phyloP scores from a whole-genome alignment of 1,140 invertebrate species.

The Drosophila micromelanica region DNA sequence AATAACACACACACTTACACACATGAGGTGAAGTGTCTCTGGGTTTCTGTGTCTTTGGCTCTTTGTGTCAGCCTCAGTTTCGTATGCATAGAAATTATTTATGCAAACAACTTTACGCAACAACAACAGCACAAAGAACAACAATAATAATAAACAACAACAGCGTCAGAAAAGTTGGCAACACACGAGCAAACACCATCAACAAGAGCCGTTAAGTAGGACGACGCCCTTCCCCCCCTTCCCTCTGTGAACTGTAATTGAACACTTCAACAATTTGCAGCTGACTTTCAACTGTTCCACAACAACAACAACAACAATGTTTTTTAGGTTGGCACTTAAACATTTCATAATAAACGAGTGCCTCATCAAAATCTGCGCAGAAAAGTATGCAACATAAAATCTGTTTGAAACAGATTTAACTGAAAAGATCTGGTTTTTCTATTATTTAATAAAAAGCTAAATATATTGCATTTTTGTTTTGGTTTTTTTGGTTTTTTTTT shows the following conservation, averaged over 20 bases:
- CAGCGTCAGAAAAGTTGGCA: conserved; percentile 16
- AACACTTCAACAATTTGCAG: conserved; percentile 9
- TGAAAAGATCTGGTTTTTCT: not conserved
- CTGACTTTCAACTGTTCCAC: conserved; percentile 5
- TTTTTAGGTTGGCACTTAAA: not conserved
- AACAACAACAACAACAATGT: not conserved
- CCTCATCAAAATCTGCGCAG: not conserved
- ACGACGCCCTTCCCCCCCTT: too few relatives aligned
- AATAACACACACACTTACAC: not conserved
- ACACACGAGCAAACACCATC: conserved; percentile 41
- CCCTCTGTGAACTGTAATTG: conserved; percentile 13
- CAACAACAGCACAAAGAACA: conserved; percentile 9
- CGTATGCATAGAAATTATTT: conserved; percentile 55
- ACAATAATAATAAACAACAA: conserved; percentile 25
- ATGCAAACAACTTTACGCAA: conserved; percentile 56
- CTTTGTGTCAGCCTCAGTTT: conserved; percentile 6
- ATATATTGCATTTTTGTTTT: too few relatives aligned
- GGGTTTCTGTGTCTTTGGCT: not conserved
- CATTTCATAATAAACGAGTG: conserved; percentile 1
- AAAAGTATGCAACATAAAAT: conserved; percentile 27
- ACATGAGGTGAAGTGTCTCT: not conserved
- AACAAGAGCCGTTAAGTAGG: conserved; percentile 50
- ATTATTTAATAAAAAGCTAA: too few relatives aligned
- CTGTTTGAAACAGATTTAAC: not conserved
- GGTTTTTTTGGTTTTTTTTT: too few relatives aligned